These are phyloP conservation scores for Lophotis ruficrista DNA, from an alignment of 2,113 vertebrate species.

Conservation along the genomic window DNA sequence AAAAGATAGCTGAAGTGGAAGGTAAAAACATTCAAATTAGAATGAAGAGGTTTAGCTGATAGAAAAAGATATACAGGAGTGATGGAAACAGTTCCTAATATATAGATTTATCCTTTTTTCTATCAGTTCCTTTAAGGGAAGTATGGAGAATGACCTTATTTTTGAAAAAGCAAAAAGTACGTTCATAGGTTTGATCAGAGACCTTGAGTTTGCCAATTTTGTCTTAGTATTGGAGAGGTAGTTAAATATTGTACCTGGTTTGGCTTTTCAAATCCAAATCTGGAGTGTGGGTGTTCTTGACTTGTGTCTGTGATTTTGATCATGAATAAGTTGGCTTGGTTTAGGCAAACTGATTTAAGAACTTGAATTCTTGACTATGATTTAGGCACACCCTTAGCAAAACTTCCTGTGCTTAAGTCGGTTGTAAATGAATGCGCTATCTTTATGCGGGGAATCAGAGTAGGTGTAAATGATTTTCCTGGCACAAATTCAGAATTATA, in stretches of 20 bases:
- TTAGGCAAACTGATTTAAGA: neutral
- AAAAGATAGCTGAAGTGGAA: neutral
- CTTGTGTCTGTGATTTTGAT: neutral
- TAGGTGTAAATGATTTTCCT: neutral
- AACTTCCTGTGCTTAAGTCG: neutral
- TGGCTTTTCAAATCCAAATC: neutral
- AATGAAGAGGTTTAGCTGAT: neutral
- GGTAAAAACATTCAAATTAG: neutral
- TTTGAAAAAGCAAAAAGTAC: neutral
- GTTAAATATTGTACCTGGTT: neutral
- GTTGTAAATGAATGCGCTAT: neutral
- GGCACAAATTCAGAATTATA: neutral
- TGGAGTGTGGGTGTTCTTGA: neutral
- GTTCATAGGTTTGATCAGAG: neutral
- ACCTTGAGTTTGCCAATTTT: rapidly evolving
- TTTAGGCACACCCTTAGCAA: neutral
- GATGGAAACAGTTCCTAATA: neutral
- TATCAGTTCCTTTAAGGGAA: neutral
- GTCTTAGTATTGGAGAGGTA: neutral
- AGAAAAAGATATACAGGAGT: neutral
- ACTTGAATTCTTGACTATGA: neutral
- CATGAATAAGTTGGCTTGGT: neutral
- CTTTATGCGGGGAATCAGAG: neutral
- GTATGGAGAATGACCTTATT: neutral
- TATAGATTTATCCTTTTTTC: neutral